Evolutionary conservation across 2,888 invertebrate species (phyloP).

Genomic region (Altica lythri): DNA sequence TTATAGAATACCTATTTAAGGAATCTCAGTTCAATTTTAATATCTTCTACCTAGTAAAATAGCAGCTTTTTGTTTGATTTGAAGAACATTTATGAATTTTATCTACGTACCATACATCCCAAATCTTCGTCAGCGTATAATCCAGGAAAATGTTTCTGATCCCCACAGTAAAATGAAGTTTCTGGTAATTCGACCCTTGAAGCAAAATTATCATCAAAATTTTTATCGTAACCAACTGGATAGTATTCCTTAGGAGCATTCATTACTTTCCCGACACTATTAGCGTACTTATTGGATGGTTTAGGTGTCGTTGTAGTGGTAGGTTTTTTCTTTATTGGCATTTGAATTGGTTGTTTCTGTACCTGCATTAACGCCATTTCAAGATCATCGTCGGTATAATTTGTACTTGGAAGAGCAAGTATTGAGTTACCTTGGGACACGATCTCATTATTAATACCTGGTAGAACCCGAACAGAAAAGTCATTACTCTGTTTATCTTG

Average conservation of each 20-base stretch:
- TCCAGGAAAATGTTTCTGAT: slow-evolving; percentile 89
- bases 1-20: no score
- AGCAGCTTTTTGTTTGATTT: no score
- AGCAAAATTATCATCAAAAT: slow-evolving; percentile 86
- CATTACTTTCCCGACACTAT: slow-evolving; percentile 71
- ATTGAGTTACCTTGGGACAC: slow-evolving; percentile 46
- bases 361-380: slow-evolving; percentile 74
- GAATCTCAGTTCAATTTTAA: no score
- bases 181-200: slow-evolving; percentile 83
- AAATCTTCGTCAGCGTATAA: slow-evolving; percentile 86
- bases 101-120: slow-evolving; percentile 80
- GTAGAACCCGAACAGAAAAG: slow-evolving; percentile 48
- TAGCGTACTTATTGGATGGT: slow-evolving; percentile 51
- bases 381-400: slow-evolving; percentile 77
- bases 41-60: no score
- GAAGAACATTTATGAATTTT: no score
- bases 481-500: slow-evolving; percentile 48
- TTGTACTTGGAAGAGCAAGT: slow-evolving; percentile 64
- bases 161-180: slow-evolving; percentile 83
- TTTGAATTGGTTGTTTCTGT: slow-evolving; percentile 71
- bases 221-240: slow-evolving; percentile 85
- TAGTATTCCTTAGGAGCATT: slow-evolving; percentile 89
- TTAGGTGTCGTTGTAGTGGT: slow-evolving; percentile 52
- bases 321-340: slow-evolving; percentile 47
- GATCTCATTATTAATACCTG: slow-evolving; percentile 41